Evolutionary conservation across 1,140 invertebrate genomes (phyloP).

Genomic region (Bombyx mandarina): DNA sequence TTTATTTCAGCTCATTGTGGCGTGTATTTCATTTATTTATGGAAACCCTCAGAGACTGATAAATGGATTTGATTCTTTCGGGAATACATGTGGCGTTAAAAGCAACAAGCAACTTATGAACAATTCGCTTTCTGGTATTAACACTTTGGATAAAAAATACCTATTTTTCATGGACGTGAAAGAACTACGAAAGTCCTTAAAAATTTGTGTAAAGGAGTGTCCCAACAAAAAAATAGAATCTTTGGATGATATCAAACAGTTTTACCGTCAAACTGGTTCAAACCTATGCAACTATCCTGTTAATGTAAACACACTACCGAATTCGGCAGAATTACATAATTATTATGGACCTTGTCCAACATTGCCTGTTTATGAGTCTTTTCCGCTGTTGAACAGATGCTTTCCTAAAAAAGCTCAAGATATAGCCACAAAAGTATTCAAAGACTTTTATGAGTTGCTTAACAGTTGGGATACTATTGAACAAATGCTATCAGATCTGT

Average conservation of each 20-base stretch:
- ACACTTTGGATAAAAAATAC: conserved; percentile 85
- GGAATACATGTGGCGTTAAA: conserved; percentile 93
- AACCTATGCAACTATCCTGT: conserved; percentile 82
- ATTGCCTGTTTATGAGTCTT: conserved; percentile 80
- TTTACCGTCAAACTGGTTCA: conserved; percentile 80
- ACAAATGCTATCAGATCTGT: conserved; percentile 89
- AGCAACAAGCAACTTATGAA: conserved; percentile 82
- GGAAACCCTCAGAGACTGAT: conserved; percentile 90
- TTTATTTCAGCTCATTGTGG: conserved; percentile 81
- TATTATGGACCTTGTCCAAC: conserved; percentile 80
- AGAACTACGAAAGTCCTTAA: conserved; percentile 82
- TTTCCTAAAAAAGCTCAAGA: conserved; percentile 80
- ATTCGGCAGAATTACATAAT: conserved; percentile 65
- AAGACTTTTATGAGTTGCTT: conserved; percentile 83
- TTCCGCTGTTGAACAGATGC: conserved; percentile 89
- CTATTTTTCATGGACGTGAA: conserved; percentile 88
- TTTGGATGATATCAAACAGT: conserved; percentile 80
- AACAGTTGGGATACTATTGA: conserved; percentile 91
- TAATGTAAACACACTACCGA: conserved; percentile 66
- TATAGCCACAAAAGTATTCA: conserved; percentile 73
- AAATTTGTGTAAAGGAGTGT: conserved; percentile 92
- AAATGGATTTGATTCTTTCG: conserved; percentile 95
- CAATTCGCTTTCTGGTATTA: conserved; percentile 83
- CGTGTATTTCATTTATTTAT: conserved; percentile 89
- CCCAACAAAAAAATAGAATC: conserved; percentile 77